Evolutionary conservation across 2,888 invertebrate species (phyloP).

Genomic region (Trissolcus brochymenae): DNA sequence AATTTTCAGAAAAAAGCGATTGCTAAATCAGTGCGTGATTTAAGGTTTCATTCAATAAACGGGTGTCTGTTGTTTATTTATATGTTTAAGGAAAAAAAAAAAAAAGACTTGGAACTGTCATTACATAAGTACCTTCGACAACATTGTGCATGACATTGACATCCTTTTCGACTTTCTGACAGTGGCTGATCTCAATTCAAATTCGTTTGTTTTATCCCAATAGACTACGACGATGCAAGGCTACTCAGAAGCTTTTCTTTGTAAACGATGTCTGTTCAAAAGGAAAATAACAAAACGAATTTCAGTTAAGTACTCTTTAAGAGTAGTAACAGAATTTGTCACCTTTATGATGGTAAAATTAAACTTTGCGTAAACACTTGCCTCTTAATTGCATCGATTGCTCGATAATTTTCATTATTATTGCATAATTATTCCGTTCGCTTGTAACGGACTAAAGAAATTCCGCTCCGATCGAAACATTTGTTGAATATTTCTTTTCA

Average conservation of each 20-base stretch:
- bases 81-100: slow-evolving; percentile 18
- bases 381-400: not conserved
- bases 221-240: slow-evolving; percentile 11
- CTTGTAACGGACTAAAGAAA: slow-evolving; percentile 12
- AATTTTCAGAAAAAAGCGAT: not conserved
- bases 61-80: slow-evolving; percentile 31
- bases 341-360: slow-evolving; percentile 4
- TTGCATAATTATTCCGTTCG: not conserved
- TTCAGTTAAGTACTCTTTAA: slow-evolving; percentile 27
- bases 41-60: slow-evolving; percentile 36
- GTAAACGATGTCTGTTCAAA: slow-evolving; percentile 5
- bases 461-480: slow-evolving; percentile 1
- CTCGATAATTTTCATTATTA: slow-evolving; percentile 4
- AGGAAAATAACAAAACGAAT: slow-evolving; percentile 20
- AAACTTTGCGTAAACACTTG: not conserved
- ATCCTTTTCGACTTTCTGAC: slow-evolving; percentile 26
- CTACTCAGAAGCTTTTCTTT: slow-evolving; percentile 17
- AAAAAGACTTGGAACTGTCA: slow-evolving; percentile 51
- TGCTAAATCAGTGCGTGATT: not conserved
- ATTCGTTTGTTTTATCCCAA: slow-evolving; percentile 52
- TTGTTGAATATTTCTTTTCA: slow-evolving; percentile 2
- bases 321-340: slow-evolving; percentile 7
- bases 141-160: slow-evolving; percentile 45
- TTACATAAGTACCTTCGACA: slow-evolving; percentile 38
- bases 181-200: slow-evolving; percentile 42